Evolutionary conservation across 2,113 vertebrate species (phyloP).

Genomic region (Diphyllodes magnificus): DNA sequence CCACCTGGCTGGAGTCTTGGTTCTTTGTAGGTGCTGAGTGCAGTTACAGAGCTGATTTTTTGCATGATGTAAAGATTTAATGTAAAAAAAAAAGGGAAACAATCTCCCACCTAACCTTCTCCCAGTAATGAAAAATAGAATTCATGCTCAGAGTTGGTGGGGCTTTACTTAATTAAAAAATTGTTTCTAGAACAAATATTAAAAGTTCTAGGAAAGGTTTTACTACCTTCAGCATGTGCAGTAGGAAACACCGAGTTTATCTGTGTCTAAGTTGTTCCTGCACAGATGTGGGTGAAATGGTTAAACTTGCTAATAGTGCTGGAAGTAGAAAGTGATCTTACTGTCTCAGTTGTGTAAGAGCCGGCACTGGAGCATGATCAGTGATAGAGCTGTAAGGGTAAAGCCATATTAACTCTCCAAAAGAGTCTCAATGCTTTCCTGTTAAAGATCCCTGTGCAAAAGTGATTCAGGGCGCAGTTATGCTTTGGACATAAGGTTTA

Average conservation of each 20-base stretch:
- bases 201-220: neutral
- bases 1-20: neutral
- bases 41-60: neutral
- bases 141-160: neutral
- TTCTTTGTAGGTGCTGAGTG: neutral
- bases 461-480: neutral
- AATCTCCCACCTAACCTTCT: neutral
- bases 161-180: neutral
- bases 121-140: neutral
- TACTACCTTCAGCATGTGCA: neutral
- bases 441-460: neutral
- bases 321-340: neutral
- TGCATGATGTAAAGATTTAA: neutral
- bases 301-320: neutral
- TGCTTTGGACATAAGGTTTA: neutral
- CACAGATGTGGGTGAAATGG: neutral
- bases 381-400: neutral
- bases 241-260: neutral
- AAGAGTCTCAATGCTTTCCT: neutral
- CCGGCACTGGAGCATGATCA: neutral
- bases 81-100: neutral
- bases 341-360: neutral
- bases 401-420: neutral
- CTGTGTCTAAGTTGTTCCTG: neutral
- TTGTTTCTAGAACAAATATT: neutral